These are phyloP conservation scores for Corythornis vintsioides DNA, from an alignment of 2,113 vertebrate species.

Conservation along the genomic window DNA sequence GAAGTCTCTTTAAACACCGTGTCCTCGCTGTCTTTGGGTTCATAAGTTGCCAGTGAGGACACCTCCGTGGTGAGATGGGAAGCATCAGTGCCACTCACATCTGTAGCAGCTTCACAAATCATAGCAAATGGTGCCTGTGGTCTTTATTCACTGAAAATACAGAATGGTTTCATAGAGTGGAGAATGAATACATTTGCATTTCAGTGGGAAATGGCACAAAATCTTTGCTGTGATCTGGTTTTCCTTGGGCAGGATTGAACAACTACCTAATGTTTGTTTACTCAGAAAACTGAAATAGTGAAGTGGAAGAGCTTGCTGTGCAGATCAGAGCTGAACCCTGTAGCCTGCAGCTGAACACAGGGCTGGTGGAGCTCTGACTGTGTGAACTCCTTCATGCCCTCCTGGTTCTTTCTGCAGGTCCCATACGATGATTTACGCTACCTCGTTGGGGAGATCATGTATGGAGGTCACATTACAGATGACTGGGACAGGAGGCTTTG, in stretches of 20 bases:
- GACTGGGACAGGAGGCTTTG: slow-evolving; percentile 96
- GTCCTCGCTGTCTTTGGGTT: not conserved
- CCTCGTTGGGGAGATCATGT: slow-evolving; percentile 98
- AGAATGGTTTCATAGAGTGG: not conserved
- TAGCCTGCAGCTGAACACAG: not conserved
- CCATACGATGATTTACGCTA: slow-evolving; percentile 94
- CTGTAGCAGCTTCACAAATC: not conserved
- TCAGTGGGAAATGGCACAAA: not conserved
- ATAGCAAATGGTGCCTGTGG: not conserved
- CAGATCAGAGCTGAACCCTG: not conserved
- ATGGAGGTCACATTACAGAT: slow-evolving; percentile 95
- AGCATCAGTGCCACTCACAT: not conserved
- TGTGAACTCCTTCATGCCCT: not conserved
- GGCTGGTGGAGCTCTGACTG: not conserved
- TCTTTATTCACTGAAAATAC: not conserved
- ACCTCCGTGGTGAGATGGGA: not conserved
- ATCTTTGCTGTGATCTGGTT: not conserved
- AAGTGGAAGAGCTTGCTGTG: not conserved
- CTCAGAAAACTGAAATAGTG: not conserved
- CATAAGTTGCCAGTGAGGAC: rapidly evolving
- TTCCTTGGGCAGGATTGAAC: not conserved
- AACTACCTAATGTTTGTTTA: not conserved
- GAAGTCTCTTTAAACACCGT: not conserved
- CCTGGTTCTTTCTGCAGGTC: slow-evolving; percentile 76
- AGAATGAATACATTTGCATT: not conserved